Conservation (phyloP, 1,140 invertebrate species). For the fruit fly (Drosophila melanogaster) region DNA sequence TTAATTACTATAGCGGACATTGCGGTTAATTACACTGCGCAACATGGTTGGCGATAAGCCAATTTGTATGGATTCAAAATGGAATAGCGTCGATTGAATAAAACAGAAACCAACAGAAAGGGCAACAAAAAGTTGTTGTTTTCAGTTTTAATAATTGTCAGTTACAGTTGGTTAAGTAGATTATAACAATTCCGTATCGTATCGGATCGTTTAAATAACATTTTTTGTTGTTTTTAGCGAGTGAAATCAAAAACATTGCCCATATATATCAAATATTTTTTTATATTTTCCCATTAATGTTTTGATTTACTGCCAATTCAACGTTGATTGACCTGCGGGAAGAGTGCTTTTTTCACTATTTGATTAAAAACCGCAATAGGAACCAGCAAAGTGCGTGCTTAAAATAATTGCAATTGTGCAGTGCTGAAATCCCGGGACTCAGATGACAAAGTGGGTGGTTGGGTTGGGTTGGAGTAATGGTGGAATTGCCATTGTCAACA, state of each 20-base stretch:
- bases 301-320: constrained; percentile 2
- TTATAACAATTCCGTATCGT: too few relatives aligned
- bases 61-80: constrained; percentile 30
- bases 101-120: background rate
- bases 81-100: constrained; percentile 14
- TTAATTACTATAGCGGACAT: constrained; percentile 54
- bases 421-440: constrained; percentile 25
- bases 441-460: constrained; percentile 10
- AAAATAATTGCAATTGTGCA: constrained; percentile 65
- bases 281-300: background rate
- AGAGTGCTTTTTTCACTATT: constrained; percentile 26
- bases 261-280: background rate
- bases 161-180: background rate
- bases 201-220: too few relatives aligned
- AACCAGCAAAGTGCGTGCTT: constrained; percentile 66
- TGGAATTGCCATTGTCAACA: constrained; percentile 60
- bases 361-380: constrained; percentile 52
- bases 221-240: background rate
- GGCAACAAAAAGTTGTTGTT: background rate
- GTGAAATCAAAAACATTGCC: too few relatives aligned
- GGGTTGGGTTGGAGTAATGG: background rate
- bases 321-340: background rate
- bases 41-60: constrained; percentile 45
- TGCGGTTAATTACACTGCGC: constrained; percentile 53
- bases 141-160: background rate